phyloP scores from a whole-genome alignment of 2,888 invertebrate genomes.

The Oxycera nigricornis region DNA sequence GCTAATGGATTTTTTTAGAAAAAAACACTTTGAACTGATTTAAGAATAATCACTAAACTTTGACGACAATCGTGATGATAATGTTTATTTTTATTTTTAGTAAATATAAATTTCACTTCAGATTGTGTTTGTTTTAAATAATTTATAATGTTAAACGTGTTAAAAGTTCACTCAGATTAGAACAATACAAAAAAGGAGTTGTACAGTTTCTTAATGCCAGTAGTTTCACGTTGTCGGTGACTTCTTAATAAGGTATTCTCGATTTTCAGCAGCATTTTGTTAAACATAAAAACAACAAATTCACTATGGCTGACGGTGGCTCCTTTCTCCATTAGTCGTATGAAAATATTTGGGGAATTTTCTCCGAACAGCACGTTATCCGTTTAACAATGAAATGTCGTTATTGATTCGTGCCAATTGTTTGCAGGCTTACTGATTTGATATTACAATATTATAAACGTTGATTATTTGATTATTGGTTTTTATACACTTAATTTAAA shows the following conservation, averaged over 20 bases:
- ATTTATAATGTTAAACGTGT: neutral
- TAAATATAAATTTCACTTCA: neutral
- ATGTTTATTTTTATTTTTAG: constrained; percentile 16
- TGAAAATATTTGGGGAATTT: constrained; percentile 36
- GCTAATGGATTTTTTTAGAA: neutral
- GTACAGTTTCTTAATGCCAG: constrained; percentile 85
- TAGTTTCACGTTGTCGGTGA: constrained; percentile 82
- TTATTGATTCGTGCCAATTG: neutral
- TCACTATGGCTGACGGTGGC: constrained; percentile 28
- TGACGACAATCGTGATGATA: neutral
- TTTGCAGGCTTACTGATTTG: too few relatives aligned
- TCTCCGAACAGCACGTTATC: neutral
- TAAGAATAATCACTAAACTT: neutral
- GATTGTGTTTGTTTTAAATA: neutral
- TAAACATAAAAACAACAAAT: constrained; percentile 52
- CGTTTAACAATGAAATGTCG: neutral
- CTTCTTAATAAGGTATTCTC: constrained; percentile 80
- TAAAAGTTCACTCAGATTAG: constrained; percentile 64
- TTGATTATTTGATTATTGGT: neutral
- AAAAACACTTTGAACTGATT: neutral
- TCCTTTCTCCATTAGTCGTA: constrained; percentile 40
- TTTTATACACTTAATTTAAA: neutral
- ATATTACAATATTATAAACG: neutral
- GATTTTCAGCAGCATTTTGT: constrained; percentile 74
- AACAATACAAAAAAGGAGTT: constrained; percentile 88